Evolutionary conservation across 2,888 invertebrate genomes (phyloP).

Genomic region (Oasisia sp.): DNA sequence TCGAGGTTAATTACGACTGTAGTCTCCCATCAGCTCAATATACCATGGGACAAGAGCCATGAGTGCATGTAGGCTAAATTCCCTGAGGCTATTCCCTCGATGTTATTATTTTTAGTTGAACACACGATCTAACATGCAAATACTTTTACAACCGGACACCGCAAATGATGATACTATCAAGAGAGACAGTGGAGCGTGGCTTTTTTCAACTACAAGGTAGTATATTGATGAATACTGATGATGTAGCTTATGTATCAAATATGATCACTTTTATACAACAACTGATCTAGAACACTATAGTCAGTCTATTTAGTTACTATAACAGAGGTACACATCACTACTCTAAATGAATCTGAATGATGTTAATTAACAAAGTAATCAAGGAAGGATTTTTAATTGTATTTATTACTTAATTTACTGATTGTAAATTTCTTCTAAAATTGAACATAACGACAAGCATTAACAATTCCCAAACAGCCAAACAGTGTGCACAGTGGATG

Average conservation of each 20-base stretch:
- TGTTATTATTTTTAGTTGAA: background rate
- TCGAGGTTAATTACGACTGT: background rate
- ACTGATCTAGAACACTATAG: no score
- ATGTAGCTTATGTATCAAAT: background rate
- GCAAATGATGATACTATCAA: background rate
- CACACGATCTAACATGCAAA: background rate
- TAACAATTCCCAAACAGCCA: background rate
- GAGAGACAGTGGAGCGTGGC: background rate
- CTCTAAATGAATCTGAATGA: no score
- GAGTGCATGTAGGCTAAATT: background rate
- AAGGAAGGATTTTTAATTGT: no score
- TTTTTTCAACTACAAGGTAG: no score
- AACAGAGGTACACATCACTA: no score
- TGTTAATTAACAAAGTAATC: no score
- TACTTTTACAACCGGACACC: background rate
- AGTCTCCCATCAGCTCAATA: background rate
- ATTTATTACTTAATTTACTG: no score
- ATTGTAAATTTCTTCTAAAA: no score
- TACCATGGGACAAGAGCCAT: background rate
- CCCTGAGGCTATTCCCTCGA: background rate
- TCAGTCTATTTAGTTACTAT: no score
- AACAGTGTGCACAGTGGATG: background rate
- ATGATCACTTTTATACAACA: no score
- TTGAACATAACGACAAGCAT: no score
- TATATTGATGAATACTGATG: background rate